These are phyloP conservation scores for Amiota mariae DNA, from an alignment of 2,888 invertebrate species.

Conservation along the genomic window DNA sequence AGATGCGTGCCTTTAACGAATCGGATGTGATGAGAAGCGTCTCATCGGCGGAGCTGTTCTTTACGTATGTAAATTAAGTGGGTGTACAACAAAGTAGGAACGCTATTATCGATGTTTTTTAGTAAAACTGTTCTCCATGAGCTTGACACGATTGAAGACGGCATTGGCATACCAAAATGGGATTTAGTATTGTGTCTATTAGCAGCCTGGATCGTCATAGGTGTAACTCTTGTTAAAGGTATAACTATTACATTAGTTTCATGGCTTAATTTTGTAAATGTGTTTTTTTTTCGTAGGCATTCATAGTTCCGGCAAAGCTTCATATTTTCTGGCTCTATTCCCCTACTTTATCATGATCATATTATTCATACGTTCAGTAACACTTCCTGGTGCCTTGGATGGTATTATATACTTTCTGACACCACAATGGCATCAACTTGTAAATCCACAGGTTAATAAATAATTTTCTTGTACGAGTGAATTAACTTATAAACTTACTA, in stretches of 20 bases:
- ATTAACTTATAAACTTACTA: not conserved
- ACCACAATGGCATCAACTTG: slow-evolving; percentile 77
- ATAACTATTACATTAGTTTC: not conserved
- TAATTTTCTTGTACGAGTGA: too few species aligned
- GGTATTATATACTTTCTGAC: slow-evolving; percentile 79
- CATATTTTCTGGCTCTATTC: slow-evolving; percentile 82
- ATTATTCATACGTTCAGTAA: slow-evolving; percentile 77
- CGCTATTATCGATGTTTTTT: not conserved
- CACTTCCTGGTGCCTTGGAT: slow-evolving; percentile 77
- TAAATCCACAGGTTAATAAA: slow-evolving; percentile 60
- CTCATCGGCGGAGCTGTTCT: slow-evolving; percentile 73
- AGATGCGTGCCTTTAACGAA: slow-evolving; percentile 42
- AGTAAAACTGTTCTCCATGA: slow-evolving; percentile 76
- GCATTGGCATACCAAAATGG: slow-evolving; percentile 76
- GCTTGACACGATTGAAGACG: slow-evolving; percentile 73
- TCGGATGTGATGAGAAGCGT: slow-evolving; percentile 47
- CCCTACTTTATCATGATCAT: slow-evolving; percentile 79
- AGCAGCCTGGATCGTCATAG: slow-evolving; percentile 76
- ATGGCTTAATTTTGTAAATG: not conserved
- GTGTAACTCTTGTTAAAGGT: slow-evolving; percentile 75
- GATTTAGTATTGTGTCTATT: slow-evolving; percentile 75
- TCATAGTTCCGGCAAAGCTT: slow-evolving; percentile 78
- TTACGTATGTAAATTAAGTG: slow-evolving; percentile 64
- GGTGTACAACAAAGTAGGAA: too few species aligned
- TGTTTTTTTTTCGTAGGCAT: slow-evolving; percentile 69